Evolutionary conservation across 2,888 invertebrate genomes (phyloP).

Genomic region (Amphipoea oculea): DNA sequence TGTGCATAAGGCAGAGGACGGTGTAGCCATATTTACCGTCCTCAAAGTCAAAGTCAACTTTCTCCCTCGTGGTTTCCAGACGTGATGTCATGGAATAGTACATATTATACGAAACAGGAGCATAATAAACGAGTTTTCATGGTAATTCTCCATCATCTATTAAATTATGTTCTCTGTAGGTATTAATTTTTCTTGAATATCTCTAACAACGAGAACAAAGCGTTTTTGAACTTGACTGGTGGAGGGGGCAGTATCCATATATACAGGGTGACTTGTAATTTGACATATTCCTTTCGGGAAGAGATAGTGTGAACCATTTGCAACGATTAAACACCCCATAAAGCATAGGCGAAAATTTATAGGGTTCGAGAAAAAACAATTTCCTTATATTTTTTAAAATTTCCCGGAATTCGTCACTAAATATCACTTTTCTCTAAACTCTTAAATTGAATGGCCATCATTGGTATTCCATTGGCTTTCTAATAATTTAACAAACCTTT

Average conservation of each 20-base stretch:
- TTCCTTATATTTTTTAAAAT: too few relatives aligned
- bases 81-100: not conserved
- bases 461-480: not conserved
- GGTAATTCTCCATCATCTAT: not conserved
- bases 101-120: not conserved
- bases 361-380: too few relatives aligned
- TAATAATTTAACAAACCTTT: not conserved
- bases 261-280: too few relatives aligned
- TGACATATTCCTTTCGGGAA: too few relatives aligned
- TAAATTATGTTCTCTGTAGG: not conserved
- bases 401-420: too few relatives aligned
- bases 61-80: not conserved
- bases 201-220: not conserved
- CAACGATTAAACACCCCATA: too few relatives aligned
- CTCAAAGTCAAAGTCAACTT: too few relatives aligned
- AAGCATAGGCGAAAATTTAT: too few relatives aligned
- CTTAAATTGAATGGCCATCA: not conserved
- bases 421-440: not conserved
- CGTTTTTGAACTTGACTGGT: not conserved
- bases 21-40: not conserved
- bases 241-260: too few relatives aligned
- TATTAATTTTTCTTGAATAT: not conserved
- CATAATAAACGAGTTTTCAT: not conserved
- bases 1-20: not conserved
- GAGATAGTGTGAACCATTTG: too few relatives aligned